Evolutionary conservation across 2,888 invertebrate species (phyloP).

Genomic region (Microchrysa polita): DNA sequence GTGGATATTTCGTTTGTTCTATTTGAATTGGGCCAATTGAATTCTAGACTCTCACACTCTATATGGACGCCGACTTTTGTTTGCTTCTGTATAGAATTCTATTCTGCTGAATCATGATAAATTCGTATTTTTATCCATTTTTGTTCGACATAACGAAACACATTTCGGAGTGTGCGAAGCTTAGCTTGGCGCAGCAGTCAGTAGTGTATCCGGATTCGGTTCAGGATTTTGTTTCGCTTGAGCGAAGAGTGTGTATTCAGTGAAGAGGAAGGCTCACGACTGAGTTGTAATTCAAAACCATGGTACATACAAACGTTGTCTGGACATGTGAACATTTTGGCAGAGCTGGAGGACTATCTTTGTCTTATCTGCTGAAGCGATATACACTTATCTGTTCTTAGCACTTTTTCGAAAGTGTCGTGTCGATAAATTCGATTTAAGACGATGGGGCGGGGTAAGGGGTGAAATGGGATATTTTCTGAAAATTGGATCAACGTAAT

Average conservation of each 20-base stretch:
- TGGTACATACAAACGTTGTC: neutral
- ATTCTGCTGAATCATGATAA: conserved; percentile 45
- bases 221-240: neutral
- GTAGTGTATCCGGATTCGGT: too few species aligned
- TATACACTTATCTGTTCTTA: conserved; percentile 17
- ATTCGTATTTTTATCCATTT: conserved; percentile 44
- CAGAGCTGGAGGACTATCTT: neutral
- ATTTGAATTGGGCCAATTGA: conserved; percentile 46
- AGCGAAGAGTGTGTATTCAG: neutral
- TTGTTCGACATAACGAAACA: conserved; percentile 45
- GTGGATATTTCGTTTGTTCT: conserved; percentile 45
- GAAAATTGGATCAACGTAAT: too few species aligned
- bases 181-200: too few species aligned
- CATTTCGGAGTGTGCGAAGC: conserved; percentile 19
- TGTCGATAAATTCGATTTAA: too few species aligned
- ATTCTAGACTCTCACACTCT: conserved; percentile 29
- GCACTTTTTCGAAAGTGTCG: too few species aligned
- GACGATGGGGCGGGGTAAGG: too few species aligned
- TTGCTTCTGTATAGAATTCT: conserved; percentile 24
- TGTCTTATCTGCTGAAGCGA: conserved; percentile 16
- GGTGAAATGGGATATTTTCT: too few species aligned
- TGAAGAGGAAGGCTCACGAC: neutral
- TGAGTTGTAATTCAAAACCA: conserved; percentile 1
- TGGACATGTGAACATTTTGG: neutral
- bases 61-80: neutral